Conservation (phyloP, 1,140 invertebrate species). For the Habropoda laboriosa region DNA sequence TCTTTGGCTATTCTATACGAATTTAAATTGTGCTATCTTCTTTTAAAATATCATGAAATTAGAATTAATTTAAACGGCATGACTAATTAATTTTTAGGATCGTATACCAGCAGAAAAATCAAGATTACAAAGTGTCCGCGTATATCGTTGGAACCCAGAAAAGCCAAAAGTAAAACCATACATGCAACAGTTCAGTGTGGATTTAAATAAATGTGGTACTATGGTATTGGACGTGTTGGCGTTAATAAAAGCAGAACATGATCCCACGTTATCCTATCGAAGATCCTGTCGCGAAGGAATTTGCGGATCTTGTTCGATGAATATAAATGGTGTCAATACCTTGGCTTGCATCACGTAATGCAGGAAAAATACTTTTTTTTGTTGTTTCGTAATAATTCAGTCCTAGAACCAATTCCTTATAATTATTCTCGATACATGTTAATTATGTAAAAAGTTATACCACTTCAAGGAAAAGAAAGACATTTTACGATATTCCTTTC, state of each 20-base stretch:
- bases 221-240: constrained; percentile 94
- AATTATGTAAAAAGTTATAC: not conserved
- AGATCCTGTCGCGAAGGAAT: constrained; percentile 94
- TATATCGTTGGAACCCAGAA: constrained; percentile 97
- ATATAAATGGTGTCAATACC: constrained; percentile 93
- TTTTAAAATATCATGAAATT: not conserved
- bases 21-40: not conserved
- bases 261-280: constrained; percentile 91
- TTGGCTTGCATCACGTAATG: constrained; percentile 91
- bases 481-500: not conserved
- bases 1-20: not conserved
- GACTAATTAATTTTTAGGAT: constrained; percentile 5
- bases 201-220: constrained; percentile 88
- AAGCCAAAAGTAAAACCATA: constrained; percentile 88
- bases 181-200: constrained; percentile 89
- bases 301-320: constrained; percentile 95
- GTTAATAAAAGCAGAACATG: constrained; percentile 93
- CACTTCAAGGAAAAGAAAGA: not conserved
- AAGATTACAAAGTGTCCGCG: constrained; percentile 90
- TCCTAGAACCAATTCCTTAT: not conserved
- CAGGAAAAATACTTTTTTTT: constrained; percentile 18
- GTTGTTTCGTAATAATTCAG: constrained; percentile 18
- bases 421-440: not conserved
- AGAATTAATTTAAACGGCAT: not conserved
- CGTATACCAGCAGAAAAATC: not conserved